Conservation (phyloP, 2,113 vertebrate genomes). For the Chionodraco myersi region DNA sequence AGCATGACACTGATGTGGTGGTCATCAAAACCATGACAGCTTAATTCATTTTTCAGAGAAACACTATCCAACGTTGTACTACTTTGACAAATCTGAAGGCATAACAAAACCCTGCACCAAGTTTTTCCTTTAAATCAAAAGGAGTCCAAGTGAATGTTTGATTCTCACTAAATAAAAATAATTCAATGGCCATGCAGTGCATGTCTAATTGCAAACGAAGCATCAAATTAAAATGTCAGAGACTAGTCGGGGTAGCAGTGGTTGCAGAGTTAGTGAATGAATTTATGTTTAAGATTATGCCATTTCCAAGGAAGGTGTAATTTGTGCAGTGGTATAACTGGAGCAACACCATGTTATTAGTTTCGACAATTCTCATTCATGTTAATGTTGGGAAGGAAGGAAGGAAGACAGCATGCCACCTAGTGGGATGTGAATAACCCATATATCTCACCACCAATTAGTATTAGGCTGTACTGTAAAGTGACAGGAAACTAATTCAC, state of each 20-base stretch:
- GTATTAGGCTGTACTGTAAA: constrained; percentile 75
- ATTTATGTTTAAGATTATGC: constrained; percentile 68
- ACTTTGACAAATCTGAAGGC: constrained; percentile 54
- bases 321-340: constrained; percentile 71
- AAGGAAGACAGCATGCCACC: constrained; percentile 73
- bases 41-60: constrained; percentile 67
- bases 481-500: constrained; percentile 79
- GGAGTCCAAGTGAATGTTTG: constrained; percentile 69
- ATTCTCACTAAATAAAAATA: constrained; percentile 74
- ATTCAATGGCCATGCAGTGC: constrained; percentile 69
- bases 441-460: constrained; percentile 80
- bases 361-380: constrained; percentile 76
- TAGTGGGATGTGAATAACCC: constrained; percentile 77
- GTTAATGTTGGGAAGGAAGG: constrained; percentile 69
- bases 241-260: constrained; percentile 52
- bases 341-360: constrained; percentile 74
- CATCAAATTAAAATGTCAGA: constrained; percentile 79
- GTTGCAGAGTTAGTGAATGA: constrained; percentile 53
- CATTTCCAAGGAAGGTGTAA: constrained; percentile 75
- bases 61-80: constrained; percentile 58
- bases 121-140: constrained; percentile 54
- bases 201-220: constrained; percentile 80
- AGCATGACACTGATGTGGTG: constrained; percentile 37
- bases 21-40: constrained; percentile 53
- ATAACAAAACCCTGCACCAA: constrained; percentile 31